Conservation (phyloP, 2,888 invertebrate genomes). For the Temnothorax ravouxi region DNA sequence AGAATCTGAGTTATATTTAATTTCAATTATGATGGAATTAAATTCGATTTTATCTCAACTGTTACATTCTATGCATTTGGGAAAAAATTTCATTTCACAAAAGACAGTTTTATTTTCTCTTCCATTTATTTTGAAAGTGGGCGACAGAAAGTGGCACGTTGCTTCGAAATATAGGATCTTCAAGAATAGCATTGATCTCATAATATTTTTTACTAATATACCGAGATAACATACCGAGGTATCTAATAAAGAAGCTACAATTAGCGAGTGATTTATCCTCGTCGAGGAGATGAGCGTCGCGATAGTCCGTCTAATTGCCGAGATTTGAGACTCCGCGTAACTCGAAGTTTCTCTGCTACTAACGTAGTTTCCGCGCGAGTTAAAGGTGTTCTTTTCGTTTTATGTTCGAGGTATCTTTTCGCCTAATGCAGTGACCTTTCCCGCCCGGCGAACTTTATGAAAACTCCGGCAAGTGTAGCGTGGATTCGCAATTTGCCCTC, state of each 20-base stretch:
- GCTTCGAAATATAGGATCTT: neutral
- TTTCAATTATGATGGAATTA: neutral
- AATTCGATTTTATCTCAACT: neutral
- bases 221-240: neutral
- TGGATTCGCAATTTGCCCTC: constrained; percentile 68
- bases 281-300: constrained; percentile 40
- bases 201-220: neutral
- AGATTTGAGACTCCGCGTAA: constrained; percentile 46
- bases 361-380: constrained; percentile 45
- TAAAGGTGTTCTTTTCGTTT: constrained; percentile 46
- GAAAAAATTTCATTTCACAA: neutral
- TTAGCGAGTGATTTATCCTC: constrained; percentile 41
- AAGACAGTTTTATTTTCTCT: neutral
- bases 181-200: neutral
- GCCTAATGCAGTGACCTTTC: constrained; percentile 69
- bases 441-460: constrained; percentile 70
- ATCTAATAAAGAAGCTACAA: constrained; percentile 34
- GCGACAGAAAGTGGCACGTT: neutral
- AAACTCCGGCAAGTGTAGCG: constrained; percentile 71
- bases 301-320: constrained; percentile 54
- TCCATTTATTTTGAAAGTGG: neutral
- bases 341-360: constrained; percentile 40
- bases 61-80: neutral
- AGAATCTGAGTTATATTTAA: neutral
- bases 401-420: constrained; percentile 68